phyloP scores from a whole-genome alignment of 2,113 vertebrate genomes.

The Aplodontia rufa region DNA sequence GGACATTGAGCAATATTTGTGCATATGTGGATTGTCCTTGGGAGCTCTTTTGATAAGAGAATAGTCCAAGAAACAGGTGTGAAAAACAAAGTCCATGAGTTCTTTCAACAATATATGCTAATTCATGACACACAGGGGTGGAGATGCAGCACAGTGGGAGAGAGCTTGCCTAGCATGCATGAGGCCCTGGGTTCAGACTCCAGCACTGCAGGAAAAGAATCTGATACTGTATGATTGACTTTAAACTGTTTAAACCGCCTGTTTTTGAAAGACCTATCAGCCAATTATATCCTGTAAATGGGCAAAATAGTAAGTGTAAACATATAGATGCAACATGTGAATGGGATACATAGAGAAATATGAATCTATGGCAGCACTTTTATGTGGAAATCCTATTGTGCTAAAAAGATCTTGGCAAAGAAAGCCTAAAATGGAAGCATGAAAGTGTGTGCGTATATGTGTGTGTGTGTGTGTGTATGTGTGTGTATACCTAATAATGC shows the following conservation, averaged over 20 bases:
- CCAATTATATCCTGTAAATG: background rate
- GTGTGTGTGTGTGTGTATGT: too few relatives aligned
- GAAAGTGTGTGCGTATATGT: background rate
- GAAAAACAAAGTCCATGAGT: background rate
- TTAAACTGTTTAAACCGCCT: too few relatives aligned
- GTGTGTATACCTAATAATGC: background rate
- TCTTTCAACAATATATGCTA: slow-evolving; percentile 4
- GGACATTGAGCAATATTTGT: background rate
- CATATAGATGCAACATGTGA: background rate
- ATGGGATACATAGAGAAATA: background rate
- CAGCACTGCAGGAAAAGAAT: background rate
- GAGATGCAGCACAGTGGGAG: background rate
- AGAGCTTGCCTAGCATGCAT: too few relatives aligned
- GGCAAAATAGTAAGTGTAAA: background rate
- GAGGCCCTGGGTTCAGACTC: background rate
- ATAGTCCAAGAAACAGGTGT: background rate
- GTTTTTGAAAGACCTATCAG: slow-evolving; percentile 2
- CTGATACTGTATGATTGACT: background rate
- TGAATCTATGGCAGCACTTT: background rate
- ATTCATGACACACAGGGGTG: background rate
- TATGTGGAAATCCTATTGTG: background rate
- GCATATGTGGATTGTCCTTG: background rate
- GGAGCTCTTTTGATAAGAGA: background rate
- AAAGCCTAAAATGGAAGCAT: background rate
- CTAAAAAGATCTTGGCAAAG: slow-evolving; percentile 32